Conservation (phyloP, 2,113 vertebrate genomes). For the Ramphastos sulfuratus region DNA sequence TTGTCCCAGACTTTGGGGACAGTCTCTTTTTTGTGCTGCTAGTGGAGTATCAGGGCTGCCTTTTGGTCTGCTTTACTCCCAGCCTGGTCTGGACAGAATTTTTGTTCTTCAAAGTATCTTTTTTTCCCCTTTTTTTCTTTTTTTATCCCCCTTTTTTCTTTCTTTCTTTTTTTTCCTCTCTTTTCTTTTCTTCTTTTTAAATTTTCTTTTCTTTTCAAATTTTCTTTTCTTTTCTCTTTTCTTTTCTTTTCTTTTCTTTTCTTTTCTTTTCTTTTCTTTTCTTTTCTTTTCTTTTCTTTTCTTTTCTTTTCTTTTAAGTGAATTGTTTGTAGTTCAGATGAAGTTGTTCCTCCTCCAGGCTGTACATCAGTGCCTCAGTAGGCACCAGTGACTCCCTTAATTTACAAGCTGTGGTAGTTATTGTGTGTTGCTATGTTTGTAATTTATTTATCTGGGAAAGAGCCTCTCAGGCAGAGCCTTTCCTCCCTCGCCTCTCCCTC, state of each 20-base stretch:
- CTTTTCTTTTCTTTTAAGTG: not conserved
- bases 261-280: too few species aligned
- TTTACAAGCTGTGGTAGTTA: conserved; percentile 35
- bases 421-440: conserved; percentile 27
- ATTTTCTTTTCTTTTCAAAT: too few species aligned
- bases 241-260: too few species aligned
- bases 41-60: conserved; percentile 44
- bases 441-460: conserved; percentile 53
- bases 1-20: not conserved
- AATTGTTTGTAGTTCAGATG: conserved; percentile 49
- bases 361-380: conserved; percentile 34
- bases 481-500: not conserved
- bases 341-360: conserved; percentile 42
- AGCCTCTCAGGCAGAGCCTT: not conserved
- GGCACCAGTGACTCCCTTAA: conserved; percentile 43
- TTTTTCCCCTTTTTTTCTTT: not conserved
- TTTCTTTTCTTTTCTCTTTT: too few species aligned
- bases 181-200: too few species aligned
- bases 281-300: too few species aligned
- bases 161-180: too few species aligned
- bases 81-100: conserved; percentile 58
- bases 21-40: conserved; percentile 55
- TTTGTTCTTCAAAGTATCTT: conserved; percentile 55
- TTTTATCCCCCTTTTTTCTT: too few species aligned
- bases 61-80: conserved; percentile 57